Conservation (phyloP, 2,888 invertebrate species). For the Ochropacha duplaris region DNA sequence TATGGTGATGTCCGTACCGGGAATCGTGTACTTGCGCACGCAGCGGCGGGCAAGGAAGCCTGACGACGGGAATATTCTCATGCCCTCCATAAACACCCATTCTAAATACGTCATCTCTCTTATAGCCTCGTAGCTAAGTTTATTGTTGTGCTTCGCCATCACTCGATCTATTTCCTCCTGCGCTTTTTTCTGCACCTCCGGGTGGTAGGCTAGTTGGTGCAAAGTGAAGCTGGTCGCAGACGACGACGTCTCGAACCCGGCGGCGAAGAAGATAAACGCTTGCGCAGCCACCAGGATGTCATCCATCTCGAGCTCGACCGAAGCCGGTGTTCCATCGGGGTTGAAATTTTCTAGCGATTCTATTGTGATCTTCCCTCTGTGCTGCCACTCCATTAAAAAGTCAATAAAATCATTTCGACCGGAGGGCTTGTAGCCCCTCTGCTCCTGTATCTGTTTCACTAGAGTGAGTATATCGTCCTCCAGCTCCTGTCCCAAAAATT, state of each 20-base stretch:
- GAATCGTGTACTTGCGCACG: constrained; percentile 38
- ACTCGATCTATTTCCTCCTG: constrained; percentile 54
- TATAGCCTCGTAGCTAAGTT: constrained; percentile 56
- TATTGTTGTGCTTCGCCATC: constrained; percentile 40
- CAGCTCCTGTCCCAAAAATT: constrained; percentile 41
- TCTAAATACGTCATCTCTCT: constrained; percentile 63
- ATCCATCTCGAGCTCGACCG: constrained; percentile 43
- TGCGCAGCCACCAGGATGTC: constrained; percentile 52
- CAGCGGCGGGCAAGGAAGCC: constrained; percentile 44
- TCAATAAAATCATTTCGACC: constrained; percentile 57
- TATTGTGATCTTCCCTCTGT: constrained; percentile 39
- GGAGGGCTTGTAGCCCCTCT: constrained; percentile 47
- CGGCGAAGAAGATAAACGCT: constrained; percentile 65
- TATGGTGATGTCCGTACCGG: constrained; percentile 42
- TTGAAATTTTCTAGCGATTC: constrained; percentile 44
- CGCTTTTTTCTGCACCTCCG: constrained; percentile 48
- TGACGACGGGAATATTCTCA: constrained; percentile 56
- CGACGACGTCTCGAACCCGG: constrained; percentile 77
- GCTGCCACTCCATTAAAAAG: constrained; percentile 47
- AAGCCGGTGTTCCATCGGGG: constrained; percentile 40
- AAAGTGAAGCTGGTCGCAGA: constrained; percentile 63
- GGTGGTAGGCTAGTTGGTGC: constrained; percentile 58
- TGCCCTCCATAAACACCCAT: constrained; percentile 55
- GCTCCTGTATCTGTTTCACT: constrained; percentile 37
- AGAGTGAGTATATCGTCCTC: constrained; percentile 46